These are phyloP conservation scores for Parotocinclus haroldoi DNA, from an alignment of 2,797 vertebrate species.

Conservation along the genomic window DNA sequence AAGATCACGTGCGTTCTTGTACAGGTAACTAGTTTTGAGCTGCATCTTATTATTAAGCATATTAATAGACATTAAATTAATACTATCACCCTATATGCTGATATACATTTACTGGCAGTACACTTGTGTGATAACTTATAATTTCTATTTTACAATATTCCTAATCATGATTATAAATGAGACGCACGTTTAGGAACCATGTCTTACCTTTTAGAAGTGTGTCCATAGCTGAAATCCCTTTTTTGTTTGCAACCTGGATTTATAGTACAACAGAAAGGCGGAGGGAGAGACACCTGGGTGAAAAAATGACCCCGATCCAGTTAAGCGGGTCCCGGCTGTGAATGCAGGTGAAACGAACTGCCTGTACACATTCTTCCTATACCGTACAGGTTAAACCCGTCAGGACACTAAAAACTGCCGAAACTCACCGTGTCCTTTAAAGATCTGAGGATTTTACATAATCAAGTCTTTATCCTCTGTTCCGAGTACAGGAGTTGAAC, in stretches of 20 bases:
- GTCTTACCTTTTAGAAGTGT: constrained; percentile 39
- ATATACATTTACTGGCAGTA: no score
- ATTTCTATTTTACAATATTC: background rate
- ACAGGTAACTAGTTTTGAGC: no score
- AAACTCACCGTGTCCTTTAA: background rate
- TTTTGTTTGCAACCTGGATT: constrained; percentile 4
- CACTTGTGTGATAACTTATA: background rate
- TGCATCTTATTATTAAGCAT: background rate
- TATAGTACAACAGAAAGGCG: background rate
- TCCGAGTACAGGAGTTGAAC: background rate
- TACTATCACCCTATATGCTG: no score
- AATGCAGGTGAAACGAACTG: constrained; percentile 38
- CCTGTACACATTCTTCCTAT: constrained; percentile 18
- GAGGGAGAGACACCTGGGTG: constrained; percentile 4
- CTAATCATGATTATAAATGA: background rate
- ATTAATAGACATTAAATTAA: background rate
- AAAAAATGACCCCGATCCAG: constrained; percentile 51
- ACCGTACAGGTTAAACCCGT: constrained; percentile 32
- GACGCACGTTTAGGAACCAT: background rate
- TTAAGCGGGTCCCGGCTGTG: constrained; percentile 51
- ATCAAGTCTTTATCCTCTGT: background rate
- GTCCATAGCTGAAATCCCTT: background rate
- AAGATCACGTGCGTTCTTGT: no score
- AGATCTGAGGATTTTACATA: background rate
- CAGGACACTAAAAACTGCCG: constrained; percentile 8